Conservation (phyloP, 2,888 invertebrate genomes). For the Campopleginae sp. region DNA sequence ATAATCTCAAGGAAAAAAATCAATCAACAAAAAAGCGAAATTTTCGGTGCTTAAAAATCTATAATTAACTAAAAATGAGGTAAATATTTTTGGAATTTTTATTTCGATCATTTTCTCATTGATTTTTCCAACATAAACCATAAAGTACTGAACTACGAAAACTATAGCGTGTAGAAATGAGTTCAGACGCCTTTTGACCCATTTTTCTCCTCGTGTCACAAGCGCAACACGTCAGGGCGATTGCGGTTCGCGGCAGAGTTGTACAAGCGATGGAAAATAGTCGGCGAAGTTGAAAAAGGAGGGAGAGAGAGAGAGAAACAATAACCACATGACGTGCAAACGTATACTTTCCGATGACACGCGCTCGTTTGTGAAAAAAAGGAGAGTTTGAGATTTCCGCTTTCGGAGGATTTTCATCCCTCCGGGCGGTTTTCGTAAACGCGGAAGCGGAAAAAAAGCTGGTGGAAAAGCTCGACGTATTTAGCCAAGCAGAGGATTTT, state of each 20-base stretch:
- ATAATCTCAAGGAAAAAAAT: neutral
- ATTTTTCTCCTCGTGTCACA: conserved; percentile 9
- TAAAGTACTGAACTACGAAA: neutral
- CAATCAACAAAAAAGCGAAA: neutral
- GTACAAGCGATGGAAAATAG: conserved; percentile 35
- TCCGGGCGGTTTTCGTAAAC: conserved; percentile 62
- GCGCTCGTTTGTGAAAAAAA: conserved; percentile 43
- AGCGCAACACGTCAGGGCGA: conserved; percentile 22
- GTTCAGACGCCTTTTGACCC: conserved; percentile 15
- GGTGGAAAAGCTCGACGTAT: conserved; percentile 61
- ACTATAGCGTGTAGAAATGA: neutral
- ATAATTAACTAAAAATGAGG: neutral
- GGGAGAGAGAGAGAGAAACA: conserved; percentile 37
- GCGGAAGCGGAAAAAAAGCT: conserved; percentile 53
- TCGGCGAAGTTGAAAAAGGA: conserved; percentile 21
- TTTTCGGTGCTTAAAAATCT: neutral
- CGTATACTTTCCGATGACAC: conserved; percentile 54
- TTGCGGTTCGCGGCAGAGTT: conserved; percentile 40
- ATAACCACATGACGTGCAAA: conserved; percentile 56
- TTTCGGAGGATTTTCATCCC: conserved; percentile 69
- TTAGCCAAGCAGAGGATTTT: conserved; percentile 63
- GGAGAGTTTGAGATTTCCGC: conserved; percentile 62
- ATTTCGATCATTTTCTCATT: neutral
- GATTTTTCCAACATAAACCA: neutral
- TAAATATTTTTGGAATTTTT: neutral